Evolutionary conservation across 2,797 vertebrate species (phyloP).

Genomic region (Huso huso): DNA sequence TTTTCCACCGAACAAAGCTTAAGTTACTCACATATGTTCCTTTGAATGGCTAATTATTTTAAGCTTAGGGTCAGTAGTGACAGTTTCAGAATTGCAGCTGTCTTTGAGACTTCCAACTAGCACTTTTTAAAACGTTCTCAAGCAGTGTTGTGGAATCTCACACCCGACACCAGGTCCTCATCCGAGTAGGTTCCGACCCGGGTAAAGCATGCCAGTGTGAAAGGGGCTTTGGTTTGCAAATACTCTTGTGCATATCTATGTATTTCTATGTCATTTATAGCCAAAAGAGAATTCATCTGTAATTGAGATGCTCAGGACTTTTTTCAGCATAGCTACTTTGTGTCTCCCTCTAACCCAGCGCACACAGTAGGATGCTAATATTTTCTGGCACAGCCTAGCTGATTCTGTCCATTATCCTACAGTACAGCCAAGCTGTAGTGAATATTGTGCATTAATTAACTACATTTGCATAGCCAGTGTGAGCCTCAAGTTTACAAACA

Average conservation of each 20-base stretch:
- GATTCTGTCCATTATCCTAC: constrained; percentile 37
- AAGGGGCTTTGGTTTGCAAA: no score
- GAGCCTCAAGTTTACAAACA: constrained; percentile 27
- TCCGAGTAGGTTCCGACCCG: no score
- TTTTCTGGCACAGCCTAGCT: constrained; percentile 29
- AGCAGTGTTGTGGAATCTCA: no score
- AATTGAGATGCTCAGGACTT: constrained; percentile 35
- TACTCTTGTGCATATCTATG: not conserved
- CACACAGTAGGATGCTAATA: constrained; percentile 38
- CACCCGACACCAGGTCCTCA: no score
- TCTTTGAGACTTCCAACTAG: not conserved
- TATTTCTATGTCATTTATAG: constrained; percentile 19
- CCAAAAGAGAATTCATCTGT: constrained; percentile 22
- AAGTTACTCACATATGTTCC: constrained; percentile 20
- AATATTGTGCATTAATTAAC: constrained; percentile 41
- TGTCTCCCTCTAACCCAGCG: constrained; percentile 25
- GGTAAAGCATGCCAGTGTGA: no score
- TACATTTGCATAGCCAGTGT: constrained; percentile 36
- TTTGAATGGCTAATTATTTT: constrained; percentile 20
- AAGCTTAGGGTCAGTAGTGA: not conserved
- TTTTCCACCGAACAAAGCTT: constrained; percentile 12
- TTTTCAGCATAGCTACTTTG: constrained; percentile 23
- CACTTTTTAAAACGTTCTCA: no score
- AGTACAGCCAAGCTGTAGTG: constrained; percentile 29
- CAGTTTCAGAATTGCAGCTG: not conserved